A percentile compares a stretch with the other conserved stretches of the same genome.
Conservation (phyloP, 1,140 invertebrate species). For the Plectus sambesii region DNA sequence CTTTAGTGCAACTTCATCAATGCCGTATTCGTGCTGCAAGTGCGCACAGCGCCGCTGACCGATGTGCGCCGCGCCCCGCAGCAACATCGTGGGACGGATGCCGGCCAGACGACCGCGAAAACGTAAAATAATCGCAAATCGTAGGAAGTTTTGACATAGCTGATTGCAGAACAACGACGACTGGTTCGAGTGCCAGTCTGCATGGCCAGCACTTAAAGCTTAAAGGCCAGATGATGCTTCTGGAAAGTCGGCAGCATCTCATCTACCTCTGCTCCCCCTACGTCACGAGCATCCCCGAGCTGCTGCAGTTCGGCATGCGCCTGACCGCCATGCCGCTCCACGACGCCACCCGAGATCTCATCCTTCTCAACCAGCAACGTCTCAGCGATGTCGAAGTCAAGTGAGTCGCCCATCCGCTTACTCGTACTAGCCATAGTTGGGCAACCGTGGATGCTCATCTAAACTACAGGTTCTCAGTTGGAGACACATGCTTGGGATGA, state of each 20-base stretch:
- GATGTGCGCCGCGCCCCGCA: slow-evolving; percentile 17
- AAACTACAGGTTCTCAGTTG: no score
- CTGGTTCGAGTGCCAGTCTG: not conserved
- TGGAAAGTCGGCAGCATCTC: slow-evolving; percentile 28
- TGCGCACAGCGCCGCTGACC: slow-evolving; percentile 33
- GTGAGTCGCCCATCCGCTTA: slow-evolving; percentile 58
- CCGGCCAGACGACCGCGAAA: no score
- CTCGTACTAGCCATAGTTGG: no score
- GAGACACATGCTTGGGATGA: no score
- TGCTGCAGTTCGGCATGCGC: slow-evolving; percentile 59
- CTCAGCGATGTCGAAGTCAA: slow-evolving; percentile 94
- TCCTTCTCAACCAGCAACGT: slow-evolving; percentile 90
- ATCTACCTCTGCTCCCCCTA: slow-evolving; percentile 42
- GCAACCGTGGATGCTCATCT: no score
- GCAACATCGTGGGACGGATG: slow-evolving; percentile 21
- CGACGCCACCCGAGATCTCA: slow-evolving; percentile 87
- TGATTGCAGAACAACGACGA: no score
- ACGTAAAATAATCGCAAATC: no score
- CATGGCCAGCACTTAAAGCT: slow-evolving; percentile 14
- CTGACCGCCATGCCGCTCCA: slow-evolving; percentile 90
- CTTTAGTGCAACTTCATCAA: slow-evolving; percentile 45
- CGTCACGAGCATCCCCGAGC: slow-evolving; percentile 42
- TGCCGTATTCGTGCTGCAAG: slow-evolving; percentile 41
- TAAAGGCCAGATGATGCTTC: slow-evolving; percentile 40
- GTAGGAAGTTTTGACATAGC: no score